These are phyloP conservation scores for Eupeodes luniger DNA, from an alignment of 2,888 invertebrate genomes.

Conservation along the genomic window DNA sequence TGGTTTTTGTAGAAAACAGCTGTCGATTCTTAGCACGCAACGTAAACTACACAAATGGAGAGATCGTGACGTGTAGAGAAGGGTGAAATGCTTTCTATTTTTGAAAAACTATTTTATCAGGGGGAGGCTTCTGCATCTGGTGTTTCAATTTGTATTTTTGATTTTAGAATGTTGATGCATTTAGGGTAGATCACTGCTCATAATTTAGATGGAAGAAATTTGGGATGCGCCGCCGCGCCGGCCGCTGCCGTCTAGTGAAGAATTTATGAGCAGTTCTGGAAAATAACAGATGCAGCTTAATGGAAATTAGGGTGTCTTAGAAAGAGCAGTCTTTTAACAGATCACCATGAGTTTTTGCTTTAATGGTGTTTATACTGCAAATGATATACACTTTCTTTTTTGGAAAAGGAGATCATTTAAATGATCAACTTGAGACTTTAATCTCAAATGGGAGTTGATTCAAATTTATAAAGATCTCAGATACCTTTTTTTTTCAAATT, in stretches of 20 bases:
- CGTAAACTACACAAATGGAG: constrained; percentile 45
- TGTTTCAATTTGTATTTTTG: constrained; percentile 40
- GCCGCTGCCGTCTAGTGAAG: background rate
- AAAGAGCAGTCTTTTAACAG: background rate
- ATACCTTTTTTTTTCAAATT: too few relatives aligned
- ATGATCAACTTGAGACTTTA: too few relatives aligned
- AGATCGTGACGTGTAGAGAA: constrained; percentile 51
- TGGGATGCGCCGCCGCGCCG: background rate
- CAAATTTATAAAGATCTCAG: too few relatives aligned
- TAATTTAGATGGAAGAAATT: background rate
- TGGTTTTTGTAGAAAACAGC: constrained; percentile 53
- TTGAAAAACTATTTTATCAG: constrained; percentile 34
- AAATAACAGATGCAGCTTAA: constrained; percentile 10
- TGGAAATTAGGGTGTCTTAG: constrained; percentile 5
- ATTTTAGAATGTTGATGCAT: constrained; percentile 54
- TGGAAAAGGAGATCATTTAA: background rate
- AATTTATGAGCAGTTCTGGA: background rate
- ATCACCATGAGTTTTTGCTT: background rate
- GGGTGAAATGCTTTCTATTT: constrained; percentile 75
- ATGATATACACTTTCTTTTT: background rate
- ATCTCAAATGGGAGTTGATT: too few relatives aligned
- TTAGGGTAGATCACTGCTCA: constrained; percentile 37
- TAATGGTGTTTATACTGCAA: background rate
- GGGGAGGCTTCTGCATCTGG: constrained; percentile 67
- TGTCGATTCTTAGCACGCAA: constrained; percentile 69